These are phyloP conservation scores for Limnephilus marmoratus DNA, from an alignment of 2,888 invertebrate species.

Conservation along the genomic window DNA sequence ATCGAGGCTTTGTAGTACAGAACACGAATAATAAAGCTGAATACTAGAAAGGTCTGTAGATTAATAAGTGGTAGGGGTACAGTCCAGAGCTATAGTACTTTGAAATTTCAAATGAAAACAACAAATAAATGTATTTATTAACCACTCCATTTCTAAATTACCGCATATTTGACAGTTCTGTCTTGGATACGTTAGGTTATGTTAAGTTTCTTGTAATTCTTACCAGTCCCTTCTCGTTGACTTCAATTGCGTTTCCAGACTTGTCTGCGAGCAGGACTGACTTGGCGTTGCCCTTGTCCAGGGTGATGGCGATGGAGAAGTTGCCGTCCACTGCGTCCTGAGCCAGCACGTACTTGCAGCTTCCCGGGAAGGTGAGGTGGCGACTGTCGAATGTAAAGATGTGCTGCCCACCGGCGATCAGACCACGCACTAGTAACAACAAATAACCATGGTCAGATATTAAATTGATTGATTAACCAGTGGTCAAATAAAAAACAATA, in stretches of 20 bases:
- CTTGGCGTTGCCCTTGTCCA: conserved; percentile 82
- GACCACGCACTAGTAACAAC: conserved; percentile 34
- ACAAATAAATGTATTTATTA: neutral
- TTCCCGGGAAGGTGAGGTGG: conserved; percentile 87
- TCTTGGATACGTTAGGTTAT: neutral
- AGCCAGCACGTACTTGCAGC: conserved; percentile 89
- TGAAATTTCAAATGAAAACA: neutral
- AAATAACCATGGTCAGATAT: neutral
- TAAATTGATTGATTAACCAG: neutral
- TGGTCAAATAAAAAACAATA: too few relatives aligned
- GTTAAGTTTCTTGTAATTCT: neutral
- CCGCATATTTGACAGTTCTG: neutral
- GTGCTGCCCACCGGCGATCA: conserved; percentile 86
- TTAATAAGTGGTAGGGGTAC: too few relatives aligned
- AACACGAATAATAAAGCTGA: too few relatives aligned
- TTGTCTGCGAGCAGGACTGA: conserved; percentile 84
- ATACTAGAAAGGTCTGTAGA: too few relatives aligned
- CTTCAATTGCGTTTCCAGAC: conserved; percentile 80
- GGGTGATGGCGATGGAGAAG: conserved; percentile 88
- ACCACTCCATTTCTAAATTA: neutral
- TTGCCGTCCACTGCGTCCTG: conserved; percentile 91
- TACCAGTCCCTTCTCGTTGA: conserved; percentile 81
- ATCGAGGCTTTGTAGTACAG: too few relatives aligned
- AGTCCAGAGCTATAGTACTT: neutral
- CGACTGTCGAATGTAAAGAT: conserved; percentile 93